phyloP scores from a whole-genome alignment of 2,113 vertebrate genomes.

The Rostratula benghalensis region DNA sequence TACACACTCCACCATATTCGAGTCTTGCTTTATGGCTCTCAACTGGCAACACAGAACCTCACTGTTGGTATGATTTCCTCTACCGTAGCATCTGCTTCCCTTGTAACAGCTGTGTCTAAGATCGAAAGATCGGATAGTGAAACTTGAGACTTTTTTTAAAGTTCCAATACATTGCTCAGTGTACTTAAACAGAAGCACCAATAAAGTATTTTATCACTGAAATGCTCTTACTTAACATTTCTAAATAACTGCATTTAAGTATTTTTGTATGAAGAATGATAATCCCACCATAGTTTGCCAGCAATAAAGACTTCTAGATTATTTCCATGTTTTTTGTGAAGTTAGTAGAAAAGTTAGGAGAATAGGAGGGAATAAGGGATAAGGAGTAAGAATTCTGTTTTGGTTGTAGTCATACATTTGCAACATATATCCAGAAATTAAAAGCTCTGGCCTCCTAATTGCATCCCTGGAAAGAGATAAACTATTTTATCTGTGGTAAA shows the following conservation, averaged over 20 bases:
- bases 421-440: neutral
- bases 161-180: neutral
- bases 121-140: neutral
- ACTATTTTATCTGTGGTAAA: neutral
- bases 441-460: neutral
- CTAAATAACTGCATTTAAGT: constrained; percentile 15
- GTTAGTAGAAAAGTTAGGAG: neutral
- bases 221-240: constrained; percentile 40
- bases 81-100: neutral
- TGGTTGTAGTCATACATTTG: neutral
- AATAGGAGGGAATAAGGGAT: neutral
- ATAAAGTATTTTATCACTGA: constrained; percentile 61
- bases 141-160: neutral
- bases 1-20: neutral
- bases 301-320: constrained; percentile 36
- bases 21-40: neutral
- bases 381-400: neutral
- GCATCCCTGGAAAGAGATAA: neutral
- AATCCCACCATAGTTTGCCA: constrained; percentile 12
- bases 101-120: neutral
- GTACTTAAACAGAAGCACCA: constrained; percentile 34
- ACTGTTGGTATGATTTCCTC: neutral
- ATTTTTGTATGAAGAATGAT: constrained; percentile 36
- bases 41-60: neutral
- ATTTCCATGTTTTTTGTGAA: neutral